Conservation (phyloP, 1,140 invertebrate species). For the Pentalonia nigronervosa region DNA sequence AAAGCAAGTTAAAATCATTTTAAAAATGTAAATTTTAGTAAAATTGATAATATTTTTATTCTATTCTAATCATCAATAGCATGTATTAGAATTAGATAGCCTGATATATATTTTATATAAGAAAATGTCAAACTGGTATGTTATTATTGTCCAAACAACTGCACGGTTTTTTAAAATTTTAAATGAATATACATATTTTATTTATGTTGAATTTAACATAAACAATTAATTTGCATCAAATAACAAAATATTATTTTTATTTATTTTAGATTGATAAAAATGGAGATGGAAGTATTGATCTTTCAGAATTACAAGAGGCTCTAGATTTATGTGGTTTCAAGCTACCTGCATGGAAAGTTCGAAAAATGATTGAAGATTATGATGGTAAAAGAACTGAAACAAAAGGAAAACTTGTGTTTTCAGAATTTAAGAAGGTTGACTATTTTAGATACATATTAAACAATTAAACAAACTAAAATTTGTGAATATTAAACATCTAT, state of each 20-base stretch:
- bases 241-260: neutral
- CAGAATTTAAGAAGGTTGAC: constrained; percentile 82
- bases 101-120: too few species aligned
- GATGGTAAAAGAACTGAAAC: constrained; percentile 76
- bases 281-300: constrained; percentile 87
- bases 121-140: too few species aligned
- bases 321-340: constrained; percentile 92
- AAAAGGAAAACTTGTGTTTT: constrained; percentile 79
- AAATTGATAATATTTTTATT: too few species aligned
- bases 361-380: constrained; percentile 89
- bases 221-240: neutral
- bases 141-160: too few species aligned
- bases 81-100: too few species aligned
- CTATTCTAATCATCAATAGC: too few species aligned
- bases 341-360: constrained; percentile 89
- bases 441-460: neutral
- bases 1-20: too few species aligned
- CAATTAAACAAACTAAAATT: neutral
- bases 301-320: constrained; percentile 87
- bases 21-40: too few species aligned
- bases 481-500: neutral
- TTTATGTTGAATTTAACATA: neutral
- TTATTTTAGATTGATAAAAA: constrained; percentile 88
- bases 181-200: too few species aligned
- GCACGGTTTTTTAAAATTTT: too few species aligned